Percentiles rank a stretch among this genome's conserved stretches.
Conservation (phyloP, 2,888 invertebrate species). For the Tetropium fuscum region DNA sequence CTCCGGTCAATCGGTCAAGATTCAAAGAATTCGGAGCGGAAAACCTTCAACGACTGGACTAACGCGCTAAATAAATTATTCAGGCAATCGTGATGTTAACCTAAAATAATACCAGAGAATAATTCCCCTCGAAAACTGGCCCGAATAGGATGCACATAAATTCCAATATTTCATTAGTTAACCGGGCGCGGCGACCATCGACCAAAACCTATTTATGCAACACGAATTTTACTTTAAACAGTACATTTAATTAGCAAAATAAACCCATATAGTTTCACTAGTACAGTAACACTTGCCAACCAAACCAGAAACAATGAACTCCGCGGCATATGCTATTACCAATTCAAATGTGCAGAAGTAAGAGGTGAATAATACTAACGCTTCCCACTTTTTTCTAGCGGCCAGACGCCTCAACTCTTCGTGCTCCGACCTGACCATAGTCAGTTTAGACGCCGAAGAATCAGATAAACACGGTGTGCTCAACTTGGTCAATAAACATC, state of each 20-base stretch:
- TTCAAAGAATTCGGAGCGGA: no score
- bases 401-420: slow-evolving; percentile 64
- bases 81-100: no score
- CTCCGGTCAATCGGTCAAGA: no score
- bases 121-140: no score
- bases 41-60: no score
- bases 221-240: neutral
- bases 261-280: slow-evolving; percentile 43
- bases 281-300: slow-evolving; percentile 59
- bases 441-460: slow-evolving; percentile 68
- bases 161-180: no score
- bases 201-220: neutral
- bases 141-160: no score
- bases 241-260: slow-evolving; percentile 19
- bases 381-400: slow-evolving; percentile 51
- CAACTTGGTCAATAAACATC: slow-evolving; percentile 86
- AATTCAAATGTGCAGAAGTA: slow-evolving; percentile 33
- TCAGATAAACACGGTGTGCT: slow-evolving; percentile 64
- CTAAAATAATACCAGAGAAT: no score
- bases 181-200: no score
- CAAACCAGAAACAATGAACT: slow-evolving; percentile 53
- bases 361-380: slow-evolving; percentile 32
- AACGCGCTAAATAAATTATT: no score
- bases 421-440: slow-evolving; percentile 65
- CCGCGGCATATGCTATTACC: slow-evolving; percentile 25